Evolutionary conservation across 2,113 vertebrate genomes (phyloP).

Genomic region (Neodontobutis hainanensis): DNA sequence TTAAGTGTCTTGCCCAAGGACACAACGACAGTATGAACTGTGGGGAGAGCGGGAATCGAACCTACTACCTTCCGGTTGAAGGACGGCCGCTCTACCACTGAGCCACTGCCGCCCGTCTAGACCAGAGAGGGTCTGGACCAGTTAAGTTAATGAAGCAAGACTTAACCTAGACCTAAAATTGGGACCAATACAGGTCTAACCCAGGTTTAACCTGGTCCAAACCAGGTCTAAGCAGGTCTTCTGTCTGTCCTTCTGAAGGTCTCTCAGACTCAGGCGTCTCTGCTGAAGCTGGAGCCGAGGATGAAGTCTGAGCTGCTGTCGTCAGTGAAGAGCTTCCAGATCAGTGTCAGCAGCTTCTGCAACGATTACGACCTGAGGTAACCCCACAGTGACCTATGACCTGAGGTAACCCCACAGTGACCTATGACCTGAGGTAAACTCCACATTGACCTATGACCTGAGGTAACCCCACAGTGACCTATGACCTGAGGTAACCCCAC

Average conservation of each 20-base stretch:
- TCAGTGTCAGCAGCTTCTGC: conserved; percentile 71
- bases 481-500: not conserved
- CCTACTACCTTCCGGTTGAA: too few species aligned
- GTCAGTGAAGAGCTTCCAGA: conserved; percentile 75
- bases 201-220: not conserved
- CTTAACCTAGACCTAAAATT: too few species aligned
- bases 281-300: conserved; percentile 77
- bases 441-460: too few species aligned
- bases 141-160: too few species aligned
- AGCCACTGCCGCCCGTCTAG: too few species aligned
- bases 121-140: not conserved
- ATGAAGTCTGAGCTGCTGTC: conserved; percentile 83
- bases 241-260: conserved; percentile 68
- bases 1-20: too few species aligned
- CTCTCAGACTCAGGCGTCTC: conserved; percentile 76
- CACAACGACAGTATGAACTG: too few species aligned
- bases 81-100: too few species aligned
- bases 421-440: not conserved
- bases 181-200: not conserved
- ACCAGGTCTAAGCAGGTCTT: not conserved
- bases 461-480: too few species aligned
- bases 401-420: not conserved
- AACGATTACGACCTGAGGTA: conserved; percentile 79
- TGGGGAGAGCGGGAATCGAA: too few species aligned
- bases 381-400: not conserved